Conservation (phyloP, 2,888 invertebrate genomes). For the Philereme transversata region DNA sequence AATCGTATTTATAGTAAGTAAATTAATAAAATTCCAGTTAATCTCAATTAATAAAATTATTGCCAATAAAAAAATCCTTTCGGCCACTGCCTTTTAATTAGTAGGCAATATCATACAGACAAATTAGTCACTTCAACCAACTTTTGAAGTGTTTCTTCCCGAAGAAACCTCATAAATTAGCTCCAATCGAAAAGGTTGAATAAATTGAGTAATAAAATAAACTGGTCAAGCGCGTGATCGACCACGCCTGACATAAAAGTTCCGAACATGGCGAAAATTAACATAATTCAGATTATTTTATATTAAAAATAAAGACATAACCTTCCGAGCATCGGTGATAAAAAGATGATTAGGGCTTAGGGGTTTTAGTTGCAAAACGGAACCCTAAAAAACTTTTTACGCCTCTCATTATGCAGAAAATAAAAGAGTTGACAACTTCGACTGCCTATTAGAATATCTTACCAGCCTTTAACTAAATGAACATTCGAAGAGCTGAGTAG, state of each 20-base stretch:
- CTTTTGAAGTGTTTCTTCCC: not conserved
- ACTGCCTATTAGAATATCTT: slow-evolving; percentile 29
- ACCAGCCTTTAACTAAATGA: slow-evolving; percentile 3
- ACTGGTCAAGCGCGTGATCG: not conserved
- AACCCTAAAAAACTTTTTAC: slow-evolving; percentile 23
- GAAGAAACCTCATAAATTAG: slow-evolving; percentile 6
- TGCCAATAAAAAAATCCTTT: too few relatives aligned
- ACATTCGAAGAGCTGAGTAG: not conserved
- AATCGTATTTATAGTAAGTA: too few relatives aligned
- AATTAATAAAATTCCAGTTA: too few relatives aligned
- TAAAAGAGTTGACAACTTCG: slow-evolving; percentile 26
- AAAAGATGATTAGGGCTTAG: too few relatives aligned
- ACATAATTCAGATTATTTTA: too few relatives aligned
- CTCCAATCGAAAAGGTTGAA: slow-evolving; percentile 6
- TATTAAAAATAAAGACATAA: too few relatives aligned
- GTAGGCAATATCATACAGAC: too few relatives aligned
- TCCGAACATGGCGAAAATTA: not conserved
- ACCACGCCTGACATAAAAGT: not conserved
- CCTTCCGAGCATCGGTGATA: too few relatives aligned
- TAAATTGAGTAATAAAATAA: slow-evolving; percentile 10
- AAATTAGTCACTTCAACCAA: not conserved
- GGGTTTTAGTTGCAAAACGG: not conserved
- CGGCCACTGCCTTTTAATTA: too few relatives aligned
- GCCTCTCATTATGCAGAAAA: slow-evolving; percentile 24
- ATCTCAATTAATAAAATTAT: too few relatives aligned